Conservation (phyloP, 2,888 invertebrate species). For the Drosophila ustulata region DNA sequence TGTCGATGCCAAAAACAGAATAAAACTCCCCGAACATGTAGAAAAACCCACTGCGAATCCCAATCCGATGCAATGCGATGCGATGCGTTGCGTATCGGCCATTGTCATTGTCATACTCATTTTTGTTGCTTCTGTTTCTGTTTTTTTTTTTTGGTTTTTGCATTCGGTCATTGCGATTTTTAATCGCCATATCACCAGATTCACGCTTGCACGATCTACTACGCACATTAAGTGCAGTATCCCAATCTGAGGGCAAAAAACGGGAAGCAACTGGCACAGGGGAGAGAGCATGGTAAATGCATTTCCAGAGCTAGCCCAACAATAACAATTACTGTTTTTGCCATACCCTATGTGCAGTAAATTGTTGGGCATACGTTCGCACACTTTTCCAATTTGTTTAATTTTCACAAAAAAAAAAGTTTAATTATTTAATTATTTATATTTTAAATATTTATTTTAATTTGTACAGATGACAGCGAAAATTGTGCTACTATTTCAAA, state of each 20-base stretch:
- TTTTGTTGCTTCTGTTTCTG: neutral
- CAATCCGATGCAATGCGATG: constrained; percentile 27
- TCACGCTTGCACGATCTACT: constrained; percentile 79
- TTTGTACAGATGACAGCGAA: no score
- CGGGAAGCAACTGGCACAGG: constrained; percentile 16
- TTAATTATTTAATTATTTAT: no score
- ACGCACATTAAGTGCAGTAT: constrained; percentile 72
- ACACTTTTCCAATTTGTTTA: no score
- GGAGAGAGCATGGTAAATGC: constrained; percentile 51
- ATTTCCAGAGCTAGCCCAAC: constrained; percentile 66
- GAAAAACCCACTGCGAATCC: constrained; percentile 34
- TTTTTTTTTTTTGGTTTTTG: constrained; percentile 15
- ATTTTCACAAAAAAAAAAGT: no score
- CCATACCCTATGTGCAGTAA: constrained; percentile 18
- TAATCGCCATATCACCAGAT: constrained; percentile 78
- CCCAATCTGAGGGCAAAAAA: neutral
- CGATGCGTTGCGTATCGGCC: constrained; percentile 39
- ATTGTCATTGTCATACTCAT: constrained; percentile 55
- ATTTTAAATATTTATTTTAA: no score
- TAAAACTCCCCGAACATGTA: constrained; percentile 30
- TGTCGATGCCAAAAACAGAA: constrained; percentile 73
- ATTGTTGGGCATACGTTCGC: neutral
- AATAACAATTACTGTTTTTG: constrained; percentile 68
- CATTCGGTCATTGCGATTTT: constrained; percentile 67
- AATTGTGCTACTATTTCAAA: no score